Conservation (phyloP, 2,797 vertebrate genomes). For the Periparus ater region DNA sequence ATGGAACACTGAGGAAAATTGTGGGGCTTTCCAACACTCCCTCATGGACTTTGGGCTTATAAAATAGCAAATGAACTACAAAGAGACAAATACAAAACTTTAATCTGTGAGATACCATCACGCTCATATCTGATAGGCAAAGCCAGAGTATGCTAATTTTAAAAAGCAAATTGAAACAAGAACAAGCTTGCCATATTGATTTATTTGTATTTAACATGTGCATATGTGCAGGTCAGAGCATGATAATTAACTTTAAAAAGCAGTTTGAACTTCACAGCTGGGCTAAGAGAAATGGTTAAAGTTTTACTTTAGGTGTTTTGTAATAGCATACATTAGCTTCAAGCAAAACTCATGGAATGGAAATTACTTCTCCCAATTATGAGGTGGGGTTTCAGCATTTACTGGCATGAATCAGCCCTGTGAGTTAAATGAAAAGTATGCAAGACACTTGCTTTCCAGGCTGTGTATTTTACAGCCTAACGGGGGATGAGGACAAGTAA, state of each 20-base stretch:
- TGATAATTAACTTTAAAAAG: constrained; percentile 54
- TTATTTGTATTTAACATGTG: constrained; percentile 49
- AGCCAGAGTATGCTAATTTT: constrained; percentile 55
- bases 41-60: constrained; percentile 36
- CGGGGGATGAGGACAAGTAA: background rate
- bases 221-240: constrained; percentile 39
- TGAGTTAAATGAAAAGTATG: constrained; percentile 62
- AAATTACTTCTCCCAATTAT: constrained; percentile 57
- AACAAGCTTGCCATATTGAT: constrained; percentile 53
- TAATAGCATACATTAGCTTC: constrained; percentile 53
- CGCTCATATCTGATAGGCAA: constrained; percentile 34
- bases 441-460: constrained; percentile 28
- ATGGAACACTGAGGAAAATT: constrained; percentile 30
- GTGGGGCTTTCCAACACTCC: constrained; percentile 55
- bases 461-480: background rate
- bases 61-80: constrained; percentile 58
- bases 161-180: constrained; percentile 48
- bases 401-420: constrained; percentile 51
- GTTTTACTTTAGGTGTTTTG: constrained; percentile 56
- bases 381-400: constrained; percentile 52
- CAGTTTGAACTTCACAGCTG: constrained; percentile 62
- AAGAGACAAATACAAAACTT: constrained; percentile 42
- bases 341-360: constrained; percentile 53
- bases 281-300: constrained; percentile 50
- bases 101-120: constrained; percentile 58